Percentiles rank a stretch among this genome's conserved stretches.
Conservation (phyloP, 2,888 invertebrate species). For the Monochamus alternatus region DNA sequence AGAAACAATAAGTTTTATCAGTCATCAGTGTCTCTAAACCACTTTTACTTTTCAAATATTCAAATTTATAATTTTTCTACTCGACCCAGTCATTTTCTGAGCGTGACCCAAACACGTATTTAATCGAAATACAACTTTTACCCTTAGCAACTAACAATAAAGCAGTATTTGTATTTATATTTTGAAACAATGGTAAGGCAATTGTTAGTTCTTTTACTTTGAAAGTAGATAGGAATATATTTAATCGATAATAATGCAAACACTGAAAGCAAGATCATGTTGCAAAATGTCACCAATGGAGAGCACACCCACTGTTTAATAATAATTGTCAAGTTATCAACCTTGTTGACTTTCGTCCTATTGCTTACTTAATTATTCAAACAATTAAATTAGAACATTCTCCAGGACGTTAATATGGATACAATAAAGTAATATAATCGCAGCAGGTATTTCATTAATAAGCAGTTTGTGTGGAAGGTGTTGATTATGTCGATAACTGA, state of each 20-base stretch:
- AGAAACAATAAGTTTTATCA: no score
- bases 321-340: conserved; percentile 46
- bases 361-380: conserved; percentile 7
- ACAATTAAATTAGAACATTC: conserved; percentile 23
- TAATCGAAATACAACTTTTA: no score
- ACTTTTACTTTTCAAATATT: no score
- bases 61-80: no score
- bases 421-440: conserved; percentile 5
- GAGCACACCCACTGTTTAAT: conserved; percentile 50
- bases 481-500: background rate
- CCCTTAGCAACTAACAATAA: background rate
- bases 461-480: background rate
- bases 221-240: background rate
- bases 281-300: conserved; percentile 31
- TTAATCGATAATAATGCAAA: conserved; percentile 3
- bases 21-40: no score
- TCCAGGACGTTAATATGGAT: conserved; percentile 16
- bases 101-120: no score
- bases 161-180: background rate
- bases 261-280: conserved; percentile 14
- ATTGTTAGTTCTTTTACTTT: conserved; percentile 8
- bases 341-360: conserved; percentile 8
- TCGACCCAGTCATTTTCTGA: no score
- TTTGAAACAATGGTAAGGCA: background rate
- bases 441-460: background rate